Percentiles rank a stretch among this genome's conserved stretches.
phyloP scores from a whole-genome alignment of 2,113 vertebrate genomes.

The Sapayoa aenigma region DNA sequence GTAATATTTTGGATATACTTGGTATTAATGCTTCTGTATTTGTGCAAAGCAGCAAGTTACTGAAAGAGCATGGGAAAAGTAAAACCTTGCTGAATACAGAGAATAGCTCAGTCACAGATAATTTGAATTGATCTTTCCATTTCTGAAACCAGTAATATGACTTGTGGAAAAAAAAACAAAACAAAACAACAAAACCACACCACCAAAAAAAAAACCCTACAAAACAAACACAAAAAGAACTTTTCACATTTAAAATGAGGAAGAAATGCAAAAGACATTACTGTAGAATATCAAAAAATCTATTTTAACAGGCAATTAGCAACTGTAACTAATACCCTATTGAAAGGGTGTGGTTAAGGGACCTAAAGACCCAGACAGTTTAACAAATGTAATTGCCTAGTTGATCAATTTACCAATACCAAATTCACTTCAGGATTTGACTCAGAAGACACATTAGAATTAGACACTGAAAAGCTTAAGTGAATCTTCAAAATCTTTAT shows the following conservation, averaged over 20 bases:
- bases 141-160: neutral
- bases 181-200: neutral
- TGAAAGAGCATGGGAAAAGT: conserved; percentile 6
- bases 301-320: neutral
- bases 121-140: neutral
- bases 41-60: neutral
- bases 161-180: neutral
- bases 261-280: neutral
- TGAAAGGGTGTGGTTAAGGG: neutral
- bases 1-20: neutral
- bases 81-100: neutral
- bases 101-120: neutral
- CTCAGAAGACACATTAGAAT: neutral
- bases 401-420: neutral
- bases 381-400: neutral
- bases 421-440: neutral
- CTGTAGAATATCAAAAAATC: neutral
- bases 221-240: neutral
- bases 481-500: neutral
- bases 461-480: neutral
- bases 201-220: too few species aligned
- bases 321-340: neutral
- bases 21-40: neutral
- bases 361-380: neutral
- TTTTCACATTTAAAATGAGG: neutral